A percentile compares a stretch with the other conserved stretches of the same genome.
Conservation (phyloP, 2,113 vertebrate species). For the Condylura cristata region DNA sequence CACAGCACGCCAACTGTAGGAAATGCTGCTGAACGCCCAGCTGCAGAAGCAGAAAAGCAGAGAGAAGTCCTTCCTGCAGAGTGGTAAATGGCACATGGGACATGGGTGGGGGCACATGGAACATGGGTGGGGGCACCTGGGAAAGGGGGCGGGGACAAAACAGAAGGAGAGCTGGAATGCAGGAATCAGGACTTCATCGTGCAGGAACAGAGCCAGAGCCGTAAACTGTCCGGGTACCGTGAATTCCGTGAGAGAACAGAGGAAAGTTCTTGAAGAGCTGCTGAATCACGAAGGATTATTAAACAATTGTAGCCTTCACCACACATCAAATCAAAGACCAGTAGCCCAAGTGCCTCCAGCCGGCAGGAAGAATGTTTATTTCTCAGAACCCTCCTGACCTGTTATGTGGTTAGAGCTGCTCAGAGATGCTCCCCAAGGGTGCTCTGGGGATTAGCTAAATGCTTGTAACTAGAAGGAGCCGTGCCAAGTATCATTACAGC, state of each 20-base stretch:
- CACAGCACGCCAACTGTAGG: rapidly evolving
- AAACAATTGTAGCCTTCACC: background rate
- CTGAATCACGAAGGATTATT: background rate
- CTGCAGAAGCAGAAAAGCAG: too few relatives aligned
- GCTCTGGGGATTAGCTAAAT: slow-evolving; percentile 8
- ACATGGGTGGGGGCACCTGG: background rate
- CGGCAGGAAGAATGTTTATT: background rate
- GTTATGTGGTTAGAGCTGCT: background rate
- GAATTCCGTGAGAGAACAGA: background rate
- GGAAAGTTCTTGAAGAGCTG: background rate
- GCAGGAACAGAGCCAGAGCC: background rate
- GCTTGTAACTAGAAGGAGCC: background rate
- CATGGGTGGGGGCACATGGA: too few relatives aligned
- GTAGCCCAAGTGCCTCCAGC: background rate
- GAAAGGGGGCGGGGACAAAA: too few relatives aligned
- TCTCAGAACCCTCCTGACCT: slow-evolving; percentile 44
- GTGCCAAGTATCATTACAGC: background rate
- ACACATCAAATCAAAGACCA: background rate
- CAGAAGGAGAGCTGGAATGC: background rate
- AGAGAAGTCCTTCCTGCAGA: rapidly evolving
- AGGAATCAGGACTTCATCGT: background rate
- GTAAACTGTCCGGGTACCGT: rapidly evolving
- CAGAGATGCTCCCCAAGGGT: background rate
- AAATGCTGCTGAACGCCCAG: rapidly evolving
- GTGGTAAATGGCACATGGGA: background rate